Conservation (phyloP, 2,888 invertebrate genomes). For the Artemia sinica region DNA sequence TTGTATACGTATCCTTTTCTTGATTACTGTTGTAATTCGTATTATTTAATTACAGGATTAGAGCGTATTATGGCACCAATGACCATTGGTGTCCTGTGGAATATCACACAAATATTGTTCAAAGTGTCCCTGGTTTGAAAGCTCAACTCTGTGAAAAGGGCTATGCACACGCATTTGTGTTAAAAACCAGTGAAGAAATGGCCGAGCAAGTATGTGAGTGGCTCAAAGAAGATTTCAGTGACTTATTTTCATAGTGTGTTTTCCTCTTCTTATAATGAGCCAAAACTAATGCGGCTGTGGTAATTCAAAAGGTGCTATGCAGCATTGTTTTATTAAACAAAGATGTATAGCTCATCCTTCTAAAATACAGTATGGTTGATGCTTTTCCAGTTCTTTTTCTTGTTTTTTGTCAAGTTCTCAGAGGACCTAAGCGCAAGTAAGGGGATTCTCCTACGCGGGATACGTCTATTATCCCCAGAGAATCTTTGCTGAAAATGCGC, state of each 20-base stretch:
- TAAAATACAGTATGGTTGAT: no score
- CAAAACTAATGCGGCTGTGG: not conserved
- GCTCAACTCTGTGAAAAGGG: constrained; percentile 42
- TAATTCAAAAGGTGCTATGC: no score
- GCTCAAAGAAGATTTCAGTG: constrained; percentile 18
- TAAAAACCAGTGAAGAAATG: constrained; percentile 34
- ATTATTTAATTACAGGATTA: constrained; percentile 16
- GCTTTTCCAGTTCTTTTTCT: no score
- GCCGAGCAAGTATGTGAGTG: constrained; percentile 27
- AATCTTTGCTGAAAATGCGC: no score
- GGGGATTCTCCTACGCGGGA: no score
- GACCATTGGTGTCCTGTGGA: constrained; percentile 69
- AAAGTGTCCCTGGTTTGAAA: constrained; percentile 42
- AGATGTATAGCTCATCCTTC: no score
- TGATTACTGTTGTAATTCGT: not conserved
- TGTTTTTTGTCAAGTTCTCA: no score
- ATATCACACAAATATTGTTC: constrained; percentile 48
- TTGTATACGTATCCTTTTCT: not conserved
- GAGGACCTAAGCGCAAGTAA: no score
- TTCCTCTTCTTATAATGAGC: not conserved
- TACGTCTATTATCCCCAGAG: no score
- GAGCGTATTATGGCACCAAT: constrained; percentile 42
- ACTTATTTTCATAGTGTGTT: not conserved
- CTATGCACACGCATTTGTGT: constrained; percentile 61
- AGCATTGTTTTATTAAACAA: no score